Evolutionary conservation across 1,140 invertebrate genomes (phyloP).

Genomic region (Epicauta chinensis): DNA sequence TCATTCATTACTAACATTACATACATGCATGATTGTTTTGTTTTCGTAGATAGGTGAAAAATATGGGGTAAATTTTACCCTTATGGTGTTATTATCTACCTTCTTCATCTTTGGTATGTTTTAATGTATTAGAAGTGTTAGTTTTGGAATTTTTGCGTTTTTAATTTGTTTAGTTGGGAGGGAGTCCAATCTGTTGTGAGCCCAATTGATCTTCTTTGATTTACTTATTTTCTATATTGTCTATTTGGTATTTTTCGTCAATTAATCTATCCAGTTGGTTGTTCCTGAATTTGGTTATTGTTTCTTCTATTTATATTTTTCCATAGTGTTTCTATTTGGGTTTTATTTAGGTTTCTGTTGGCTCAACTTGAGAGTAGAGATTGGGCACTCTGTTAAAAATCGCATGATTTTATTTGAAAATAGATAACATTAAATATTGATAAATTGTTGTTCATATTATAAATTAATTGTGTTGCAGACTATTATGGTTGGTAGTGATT

Average conservation of each 20-base stretch:
- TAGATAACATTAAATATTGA: neutral
- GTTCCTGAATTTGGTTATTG: too few species aligned
- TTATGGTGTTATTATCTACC: neutral
- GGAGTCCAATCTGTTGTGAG: too few species aligned
- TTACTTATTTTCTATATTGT: too few species aligned
- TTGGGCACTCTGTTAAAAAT: too few species aligned
- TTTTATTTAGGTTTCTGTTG: neutral
- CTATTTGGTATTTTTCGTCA: too few species aligned
- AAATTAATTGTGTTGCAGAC: conserved; percentile 47
- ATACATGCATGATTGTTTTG: conserved; percentile 8
- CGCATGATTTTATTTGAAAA: too few species aligned
- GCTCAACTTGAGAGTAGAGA: neutral
- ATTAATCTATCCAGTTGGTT: too few species aligned
- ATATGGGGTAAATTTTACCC: neutral
- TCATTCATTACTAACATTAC: conserved; percentile 22
- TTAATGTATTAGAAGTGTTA: conserved; percentile 11
- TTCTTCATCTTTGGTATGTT: too few species aligned
- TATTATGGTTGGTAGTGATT: conserved; percentile 93
- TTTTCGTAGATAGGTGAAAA: conserved; percentile 6
- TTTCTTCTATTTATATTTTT: neutral
- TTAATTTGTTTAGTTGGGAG: too few species aligned
- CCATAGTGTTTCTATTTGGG: neutral
- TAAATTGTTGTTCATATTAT: neutral
- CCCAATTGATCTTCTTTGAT: too few species aligned
- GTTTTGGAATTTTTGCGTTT: conserved; percentile 2